phyloP scores from a whole-genome alignment of 2,797 vertebrate species.

The Onychomys leucogaster region DNA sequence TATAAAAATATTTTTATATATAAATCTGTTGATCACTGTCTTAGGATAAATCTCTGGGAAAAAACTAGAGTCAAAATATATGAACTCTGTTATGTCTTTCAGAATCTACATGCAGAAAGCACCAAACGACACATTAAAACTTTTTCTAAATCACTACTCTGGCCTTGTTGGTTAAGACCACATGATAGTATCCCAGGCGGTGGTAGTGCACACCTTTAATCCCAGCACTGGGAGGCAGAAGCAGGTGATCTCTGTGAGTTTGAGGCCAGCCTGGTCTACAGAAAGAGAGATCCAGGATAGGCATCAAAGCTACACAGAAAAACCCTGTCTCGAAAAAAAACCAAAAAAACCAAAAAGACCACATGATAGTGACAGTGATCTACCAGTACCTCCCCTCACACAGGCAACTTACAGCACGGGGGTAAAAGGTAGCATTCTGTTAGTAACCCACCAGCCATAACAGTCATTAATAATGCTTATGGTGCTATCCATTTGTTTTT shows the following conservation, averaged over 20 bases:
- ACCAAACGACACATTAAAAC: slow-evolving; percentile 12
- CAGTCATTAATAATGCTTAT: not conserved
- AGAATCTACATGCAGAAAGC: slow-evolving; percentile 39
- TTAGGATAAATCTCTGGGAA: slow-evolving; percentile 39
- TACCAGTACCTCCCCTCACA: not conserved
- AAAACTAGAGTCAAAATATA: not conserved
- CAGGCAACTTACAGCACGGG: not conserved
- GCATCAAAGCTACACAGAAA: no score
- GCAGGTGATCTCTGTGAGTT: no score
- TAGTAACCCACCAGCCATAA: not conserved
- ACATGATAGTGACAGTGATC: not conserved
- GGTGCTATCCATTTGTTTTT: not conserved
- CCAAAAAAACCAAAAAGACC: no score
- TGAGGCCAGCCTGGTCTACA: no score
- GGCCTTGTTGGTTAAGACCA: not conserved
- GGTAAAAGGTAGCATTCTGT: not conserved
- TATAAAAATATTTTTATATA: not conserved
- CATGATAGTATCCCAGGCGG: not conserved
- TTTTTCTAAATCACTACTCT: not conserved
- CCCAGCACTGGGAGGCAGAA: no score
- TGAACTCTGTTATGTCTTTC: not conserved
- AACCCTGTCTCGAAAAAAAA: no score
- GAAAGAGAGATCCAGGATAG: no score
- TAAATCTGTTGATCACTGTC: slow-evolving; percentile 29
- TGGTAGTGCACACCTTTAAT: no score